Evolutionary conservation across 2,113 vertebrate species (phyloP).

Genomic region (Gnathonemus echidnorhynchus): DNA sequence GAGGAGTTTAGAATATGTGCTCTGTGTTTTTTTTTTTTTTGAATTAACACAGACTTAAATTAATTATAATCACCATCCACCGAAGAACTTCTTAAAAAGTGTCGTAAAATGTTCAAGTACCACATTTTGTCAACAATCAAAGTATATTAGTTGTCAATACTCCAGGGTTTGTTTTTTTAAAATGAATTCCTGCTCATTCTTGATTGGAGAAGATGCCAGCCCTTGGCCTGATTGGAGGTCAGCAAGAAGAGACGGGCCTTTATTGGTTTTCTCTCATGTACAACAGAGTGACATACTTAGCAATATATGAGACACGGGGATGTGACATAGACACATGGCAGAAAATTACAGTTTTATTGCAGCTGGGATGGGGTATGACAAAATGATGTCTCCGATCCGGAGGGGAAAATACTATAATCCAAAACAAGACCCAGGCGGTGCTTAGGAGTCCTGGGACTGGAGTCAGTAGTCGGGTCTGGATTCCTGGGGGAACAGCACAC

Average conservation of each 20-base stretch:
- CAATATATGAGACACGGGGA: background rate
- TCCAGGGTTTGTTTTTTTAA: background rate
- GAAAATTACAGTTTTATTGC: background rate
- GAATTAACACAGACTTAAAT: constrained; percentile 24
- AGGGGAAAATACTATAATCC: background rate
- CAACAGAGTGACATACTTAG: background rate
- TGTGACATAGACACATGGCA: background rate
- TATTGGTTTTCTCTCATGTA: background rate
- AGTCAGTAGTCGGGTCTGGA: background rate
- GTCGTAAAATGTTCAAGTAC: background rate
- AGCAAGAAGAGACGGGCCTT: background rate
- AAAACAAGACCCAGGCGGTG: background rate
- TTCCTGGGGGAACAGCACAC: background rate
- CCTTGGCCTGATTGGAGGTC: background rate
- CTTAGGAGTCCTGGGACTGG: background rate
- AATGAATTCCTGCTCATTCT: background rate
- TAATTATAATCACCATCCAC: constrained; percentile 39
- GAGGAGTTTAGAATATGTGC: constrained; percentile 39
- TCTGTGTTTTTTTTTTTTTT: constrained; percentile 26
- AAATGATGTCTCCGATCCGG: background rate
- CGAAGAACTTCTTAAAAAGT: background rate
- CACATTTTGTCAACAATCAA: background rate
- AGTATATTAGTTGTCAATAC: background rate
- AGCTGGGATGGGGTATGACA: background rate
- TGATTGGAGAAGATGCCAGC: background rate